Conservation (phyloP, 2,888 invertebrate species). For the Agriopis aurantiaria region DNA sequence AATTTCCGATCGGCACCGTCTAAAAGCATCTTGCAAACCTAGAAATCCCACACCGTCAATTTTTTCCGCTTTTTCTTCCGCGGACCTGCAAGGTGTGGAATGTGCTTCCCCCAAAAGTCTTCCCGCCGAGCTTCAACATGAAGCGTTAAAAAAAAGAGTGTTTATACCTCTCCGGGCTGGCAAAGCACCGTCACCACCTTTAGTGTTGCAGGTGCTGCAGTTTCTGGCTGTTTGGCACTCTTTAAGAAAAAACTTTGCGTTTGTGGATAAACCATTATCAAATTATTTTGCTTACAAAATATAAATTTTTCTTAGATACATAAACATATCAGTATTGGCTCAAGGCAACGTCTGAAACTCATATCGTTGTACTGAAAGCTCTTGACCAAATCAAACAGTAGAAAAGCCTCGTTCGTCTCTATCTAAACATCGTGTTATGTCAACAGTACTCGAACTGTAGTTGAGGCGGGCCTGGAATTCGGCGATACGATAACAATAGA, state of each 20-base stretch:
- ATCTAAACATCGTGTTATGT: slow-evolving; percentile 81
- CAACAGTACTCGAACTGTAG: slow-evolving; percentile 81
- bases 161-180: too few species aligned
- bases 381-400: slow-evolving; percentile 65
- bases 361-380: slow-evolving; percentile 45
- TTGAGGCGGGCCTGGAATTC: slow-evolving; percentile 81
- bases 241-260: not conserved
- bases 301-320: not conserved
- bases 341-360: slow-evolving; percentile 7
- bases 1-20: too few species aligned
- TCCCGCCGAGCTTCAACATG: too few species aligned
- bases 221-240: too few species aligned
- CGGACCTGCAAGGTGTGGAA: too few species aligned
- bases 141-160: too few species aligned
- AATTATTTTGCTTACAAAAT: not conserved
- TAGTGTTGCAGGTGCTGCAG: too few species aligned
- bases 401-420: slow-evolving; percentile 65
- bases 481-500: slow-evolving; percentile 64
- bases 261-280: not conserved
- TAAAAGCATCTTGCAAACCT: too few species aligned
- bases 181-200: too few species aligned
- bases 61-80: too few species aligned
- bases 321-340: slow-evolving; percentile 2
- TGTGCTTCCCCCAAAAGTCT: too few species aligned
- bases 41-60: too few species aligned